Percentiles rank a stretch among this genome's conserved stretches.
Conservation (phyloP, 2,797 vertebrate genomes). For the Pitangus sulphuratus region DNA sequence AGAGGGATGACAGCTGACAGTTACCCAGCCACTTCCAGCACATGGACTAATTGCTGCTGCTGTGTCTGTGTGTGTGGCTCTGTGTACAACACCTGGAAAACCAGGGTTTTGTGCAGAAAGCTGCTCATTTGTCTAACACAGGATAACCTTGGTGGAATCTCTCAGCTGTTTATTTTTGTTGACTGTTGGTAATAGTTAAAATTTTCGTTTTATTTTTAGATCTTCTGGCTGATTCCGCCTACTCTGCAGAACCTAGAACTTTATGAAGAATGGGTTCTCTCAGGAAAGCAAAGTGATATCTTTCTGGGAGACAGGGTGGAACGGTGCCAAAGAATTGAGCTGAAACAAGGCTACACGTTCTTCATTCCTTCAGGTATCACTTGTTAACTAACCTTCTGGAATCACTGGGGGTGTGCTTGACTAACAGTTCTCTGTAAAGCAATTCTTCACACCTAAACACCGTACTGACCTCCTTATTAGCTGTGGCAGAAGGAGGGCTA, state of each 20-base stretch:
- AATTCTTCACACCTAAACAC: neutral
- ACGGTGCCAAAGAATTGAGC: conserved; percentile 94
- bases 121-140: neutral
- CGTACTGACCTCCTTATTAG: neutral
- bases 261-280: conserved; percentile 97
- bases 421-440: neutral
- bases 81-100: neutral
- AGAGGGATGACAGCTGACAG: conserved; percentile 3
- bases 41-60: conserved; percentile 19
- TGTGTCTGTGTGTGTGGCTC: neutral
- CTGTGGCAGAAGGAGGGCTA: neutral
- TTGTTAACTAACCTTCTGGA: neutral
- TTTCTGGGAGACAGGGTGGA: conserved; percentile 95
- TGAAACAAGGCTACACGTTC: conserved; percentile 94
- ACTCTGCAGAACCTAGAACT: conserved; percentile 91
- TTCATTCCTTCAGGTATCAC: conserved; percentile 95
- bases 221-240: conserved; percentile 97
- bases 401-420: neutral
- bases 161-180: neutral
- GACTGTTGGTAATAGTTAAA: conserved; percentile 11
- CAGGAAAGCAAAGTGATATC: conserved; percentile 95
- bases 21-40: neutral
- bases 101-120: neutral
- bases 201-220: conserved; percentile 76
- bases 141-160: neutral